Evolutionary conservation across 1,140 invertebrate genomes (phyloP), one percentile per base, ranked within the genome.

Genomic region (Palaemon carinicauda): DNA sequence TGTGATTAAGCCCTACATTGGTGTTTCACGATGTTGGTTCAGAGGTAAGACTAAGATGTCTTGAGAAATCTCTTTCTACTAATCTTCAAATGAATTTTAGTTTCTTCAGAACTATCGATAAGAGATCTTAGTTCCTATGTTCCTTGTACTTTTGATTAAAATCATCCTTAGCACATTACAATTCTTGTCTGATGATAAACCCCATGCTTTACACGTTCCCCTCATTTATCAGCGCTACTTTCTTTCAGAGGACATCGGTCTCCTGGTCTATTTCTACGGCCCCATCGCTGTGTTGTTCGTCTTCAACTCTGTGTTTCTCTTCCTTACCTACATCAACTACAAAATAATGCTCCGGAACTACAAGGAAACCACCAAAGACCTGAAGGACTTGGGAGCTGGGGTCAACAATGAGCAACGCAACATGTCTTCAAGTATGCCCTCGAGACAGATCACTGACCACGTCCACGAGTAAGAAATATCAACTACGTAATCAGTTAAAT

Each of bases 191-290:
- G 9, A 41, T 12, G 12, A 7, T 19, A 17, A 73, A 1, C 7
- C 15, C 33, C 7, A 33, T 33, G 19, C 17, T 31, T 10, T 1
- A 1, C 7, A 74, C 27, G 10, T 31, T 1, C 27, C n/a, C 7
- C 0, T 19, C 9, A 24, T 4, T 27, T 51, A 33, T 53, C 17
- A 24, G n/a, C 19, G 5, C 53, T n/a, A 52, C 24, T 27, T 33
- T 41, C 21, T 82, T 52, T 31, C 81, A 82, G 81, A 52, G 31
- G 31, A 27, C 1, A 3, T 69, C 10, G 27, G 7, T 1, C 51
- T 54, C 7, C 51, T 82, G 17, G 17, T 75, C 50, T 82, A 82
- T 41, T 82, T 82, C 81, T 82, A 82, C 60, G 81, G 81, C 1
- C 81, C 81, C 81, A 82, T 82, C 12, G 71, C 50, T 19, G 21